Evolutionary conservation across 2,888 invertebrate species (phyloP).

Genomic region (Bruchidius siliquastri): DNA sequence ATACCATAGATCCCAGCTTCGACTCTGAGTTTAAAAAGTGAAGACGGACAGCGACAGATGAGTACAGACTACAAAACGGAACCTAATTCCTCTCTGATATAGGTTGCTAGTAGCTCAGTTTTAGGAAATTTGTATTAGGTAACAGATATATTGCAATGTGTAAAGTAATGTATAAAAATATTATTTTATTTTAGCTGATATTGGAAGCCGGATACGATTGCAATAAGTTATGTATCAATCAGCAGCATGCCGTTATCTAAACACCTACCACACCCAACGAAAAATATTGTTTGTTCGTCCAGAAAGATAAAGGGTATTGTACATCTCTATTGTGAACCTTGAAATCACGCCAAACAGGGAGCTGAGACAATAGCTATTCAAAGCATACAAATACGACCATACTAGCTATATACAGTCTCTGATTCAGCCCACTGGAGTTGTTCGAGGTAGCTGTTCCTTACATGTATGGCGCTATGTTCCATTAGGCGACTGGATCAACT

Average conservation of each 20-base stretch:
- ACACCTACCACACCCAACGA: neutral
- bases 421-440: neutral
- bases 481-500: neutral
- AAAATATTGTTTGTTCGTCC: neutral
- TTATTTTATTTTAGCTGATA: too few relatives aligned
- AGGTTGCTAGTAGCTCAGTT: too few relatives aligned
- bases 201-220: too few relatives aligned
- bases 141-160: too few relatives aligned
- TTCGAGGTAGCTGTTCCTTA: neutral
- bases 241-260: neutral
- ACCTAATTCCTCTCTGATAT: too few relatives aligned
- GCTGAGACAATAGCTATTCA: neutral
- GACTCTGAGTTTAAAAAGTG: too few relatives aligned
- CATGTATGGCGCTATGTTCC: neutral
- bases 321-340: neutral
- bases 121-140: too few relatives aligned
- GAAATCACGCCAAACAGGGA: neutral
- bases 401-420: neutral
- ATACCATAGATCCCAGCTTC: too few relatives aligned
- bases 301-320: neutral
- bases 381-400: neutral
- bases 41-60: too few relatives aligned
- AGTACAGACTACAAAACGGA: too few relatives aligned
- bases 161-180: too few relatives aligned
- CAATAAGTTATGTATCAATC: too few relatives aligned